Base-by-base conservation (phyloP, 2,888 invertebrate species). In the Macaria notata region DNA sequence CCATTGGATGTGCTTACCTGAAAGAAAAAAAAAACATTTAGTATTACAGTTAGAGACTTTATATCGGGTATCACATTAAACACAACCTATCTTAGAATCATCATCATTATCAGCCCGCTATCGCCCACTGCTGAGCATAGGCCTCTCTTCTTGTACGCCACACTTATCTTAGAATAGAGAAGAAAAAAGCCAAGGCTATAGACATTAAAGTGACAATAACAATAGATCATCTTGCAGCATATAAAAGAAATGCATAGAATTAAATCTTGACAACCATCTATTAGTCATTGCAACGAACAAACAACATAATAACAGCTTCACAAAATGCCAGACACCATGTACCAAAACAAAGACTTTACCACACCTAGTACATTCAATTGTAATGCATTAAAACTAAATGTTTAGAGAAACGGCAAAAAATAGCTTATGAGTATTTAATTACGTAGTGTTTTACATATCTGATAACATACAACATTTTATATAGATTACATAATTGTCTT, bases 401-500 rank as follows among this genome's bases (percentile, higher is more conserved):
- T 54, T 58, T 64, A 61, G 19, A 19, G 19, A 56, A 59, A 47
- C 63, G 58, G 56, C 56, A 65, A 64, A 71, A 68, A 71, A 66
- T 36, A 44, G 53, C 59, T 66, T 65, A 71, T 67, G 61, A 63
- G 58, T 56, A 63, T 62, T 68, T 72, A 74, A 72, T 74, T 71
- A 68, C 64, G 66, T 66, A 64, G 68, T 66, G 65, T 72, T 69
- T 68, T 69, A 69, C 72, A 62, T 69, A 6, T 59, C 47, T 33
- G 61, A 69, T 75, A 76, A 66, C 73, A 70, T 8, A 8, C 5
- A 73, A 78, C 78, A 72, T 71, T 69, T 68, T 68, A 68, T 69
- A 73, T 64, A 59, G 61, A 65, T 78, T 73, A 70, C 72, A 69
- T 65, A 56, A 69, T 56, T 56, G 50, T 63, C 70, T 69, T 66